Conservation (phyloP, 2,113 vertebrate genomes). For the Origma solitaria region DNA sequence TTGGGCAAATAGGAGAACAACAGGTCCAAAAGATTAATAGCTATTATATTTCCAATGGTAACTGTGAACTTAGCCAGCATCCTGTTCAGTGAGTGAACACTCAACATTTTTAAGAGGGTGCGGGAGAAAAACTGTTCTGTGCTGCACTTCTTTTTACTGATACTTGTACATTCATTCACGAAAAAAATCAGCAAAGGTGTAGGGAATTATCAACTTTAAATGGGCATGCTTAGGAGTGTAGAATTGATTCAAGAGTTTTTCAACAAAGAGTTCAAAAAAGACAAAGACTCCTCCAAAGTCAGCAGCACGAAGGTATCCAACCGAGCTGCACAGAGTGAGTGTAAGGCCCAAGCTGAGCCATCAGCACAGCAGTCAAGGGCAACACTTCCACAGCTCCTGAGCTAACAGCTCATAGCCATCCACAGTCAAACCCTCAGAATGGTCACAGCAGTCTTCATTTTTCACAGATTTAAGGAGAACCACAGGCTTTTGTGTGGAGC, state of each 20-base stretch:
- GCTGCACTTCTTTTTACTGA: neutral
- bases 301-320: neutral
- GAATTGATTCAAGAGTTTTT: neutral
- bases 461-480: neutral
- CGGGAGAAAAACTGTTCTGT: neutral
- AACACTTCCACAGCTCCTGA: neutral
- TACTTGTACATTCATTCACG: neutral
- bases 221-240: fast-evolving
- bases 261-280: neutral
- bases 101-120: neutral
- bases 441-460: neutral
- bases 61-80: neutral
- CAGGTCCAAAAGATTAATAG: neutral
- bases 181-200: neutral
- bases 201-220: neutral
- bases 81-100: neutral
- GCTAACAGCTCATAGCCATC: neutral
- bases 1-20: neutral
- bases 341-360: neutral
- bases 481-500: neutral
- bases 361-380: neutral
- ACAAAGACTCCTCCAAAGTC: neutral
- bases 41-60: neutral
- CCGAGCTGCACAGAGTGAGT: fast-evolving
- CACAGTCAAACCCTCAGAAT: neutral